Conservation (phyloP, 2,888 invertebrate species). For the Parnassius glacialis region DNA sequence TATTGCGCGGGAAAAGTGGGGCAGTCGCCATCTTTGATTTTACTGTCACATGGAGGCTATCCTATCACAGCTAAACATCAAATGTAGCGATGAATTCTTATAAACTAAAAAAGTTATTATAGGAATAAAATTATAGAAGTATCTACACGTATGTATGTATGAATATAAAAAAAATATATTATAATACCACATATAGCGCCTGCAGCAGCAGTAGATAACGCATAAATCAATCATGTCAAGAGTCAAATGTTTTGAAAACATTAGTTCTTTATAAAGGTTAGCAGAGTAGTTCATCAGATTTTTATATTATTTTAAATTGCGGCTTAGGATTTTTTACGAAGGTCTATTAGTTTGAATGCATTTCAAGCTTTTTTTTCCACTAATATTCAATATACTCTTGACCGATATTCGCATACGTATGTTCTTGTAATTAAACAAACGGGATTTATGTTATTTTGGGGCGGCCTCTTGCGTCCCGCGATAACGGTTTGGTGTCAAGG, state of each 20-base stretch:
- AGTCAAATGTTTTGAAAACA: constrained; percentile 27
- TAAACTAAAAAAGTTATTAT: neutral
- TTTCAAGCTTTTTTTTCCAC: constrained; percentile 46
- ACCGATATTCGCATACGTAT: constrained; percentile 66
- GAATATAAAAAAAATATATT: too few relatives aligned
- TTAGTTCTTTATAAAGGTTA: constrained; percentile 33
- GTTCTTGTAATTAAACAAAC: constrained; percentile 56
- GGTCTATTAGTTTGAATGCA: constrained; percentile 42
- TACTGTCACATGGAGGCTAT: constrained; percentile 44
- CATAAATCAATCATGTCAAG: constrained; percentile 3
- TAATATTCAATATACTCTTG: constrained; percentile 55
- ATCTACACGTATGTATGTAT: neutral
- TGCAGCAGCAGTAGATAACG: constrained; percentile 2
- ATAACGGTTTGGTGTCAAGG: constrained; percentile 78
- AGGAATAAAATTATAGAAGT: neutral
- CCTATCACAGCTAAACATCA: constrained; percentile 23
- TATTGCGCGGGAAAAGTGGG: constrained; percentile 77
- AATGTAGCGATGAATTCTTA: neutral
- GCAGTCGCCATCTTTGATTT: constrained; percentile 71
- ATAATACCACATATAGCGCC: too few relatives aligned
- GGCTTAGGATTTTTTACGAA: constrained; percentile 40
- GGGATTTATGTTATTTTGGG: constrained; percentile 64
- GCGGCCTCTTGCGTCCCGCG: constrained; percentile 71
- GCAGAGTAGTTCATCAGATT: neutral
- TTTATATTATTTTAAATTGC: constrained; percentile 34